Evolutionary conservation across 2,888 invertebrate genomes (phyloP).

Genomic region (Lithodes maja): DNA sequence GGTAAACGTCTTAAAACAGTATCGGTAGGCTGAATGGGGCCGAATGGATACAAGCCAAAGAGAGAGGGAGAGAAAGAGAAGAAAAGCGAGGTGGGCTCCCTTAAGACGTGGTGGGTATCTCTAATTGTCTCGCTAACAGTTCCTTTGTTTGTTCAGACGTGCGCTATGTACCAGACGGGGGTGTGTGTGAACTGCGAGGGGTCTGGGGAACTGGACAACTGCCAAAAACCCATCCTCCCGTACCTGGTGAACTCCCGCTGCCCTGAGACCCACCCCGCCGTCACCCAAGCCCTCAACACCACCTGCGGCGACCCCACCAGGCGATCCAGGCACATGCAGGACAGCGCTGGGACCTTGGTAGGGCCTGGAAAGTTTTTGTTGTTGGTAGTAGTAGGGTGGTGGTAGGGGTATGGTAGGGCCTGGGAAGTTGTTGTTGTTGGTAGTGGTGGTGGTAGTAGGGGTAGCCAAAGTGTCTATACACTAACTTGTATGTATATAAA

Average conservation of each 20-base stretch:
- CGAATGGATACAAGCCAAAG: too few species aligned
- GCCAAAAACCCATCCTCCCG: conserved; percentile 15
- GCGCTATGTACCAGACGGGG: conserved; percentile 3
- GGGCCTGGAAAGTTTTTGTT: not conserved
- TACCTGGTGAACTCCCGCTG: not conserved
- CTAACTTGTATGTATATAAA: too few species aligned
- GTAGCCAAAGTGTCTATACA: not conserved
- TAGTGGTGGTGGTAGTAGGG: not conserved
- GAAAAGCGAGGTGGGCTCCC: too few species aligned
- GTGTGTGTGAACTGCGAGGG: conserved; percentile 1
- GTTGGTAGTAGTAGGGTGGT: conserved; percentile 2
- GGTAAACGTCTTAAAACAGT: too few species aligned
- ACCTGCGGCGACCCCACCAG: not conserved
- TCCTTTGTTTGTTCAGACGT: not conserved
- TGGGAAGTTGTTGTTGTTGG: not conserved
- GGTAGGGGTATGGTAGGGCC: not conserved
- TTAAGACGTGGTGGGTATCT: too few species aligned
- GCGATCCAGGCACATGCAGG: not conserved
- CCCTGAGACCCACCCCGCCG: not conserved
- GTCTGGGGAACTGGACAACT: not conserved
- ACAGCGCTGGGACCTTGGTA: not conserved
- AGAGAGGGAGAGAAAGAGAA: too few species aligned
- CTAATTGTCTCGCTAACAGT: too few species aligned
- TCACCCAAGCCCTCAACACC: not conserved
- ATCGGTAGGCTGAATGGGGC: too few species aligned